Percentiles rank a stretch among this genome's conserved stretches.
Evolutionary conservation across 64 coral and sea anemone genomes (phyloP).

Genomic region (Stylophora pistillata): DNA sequence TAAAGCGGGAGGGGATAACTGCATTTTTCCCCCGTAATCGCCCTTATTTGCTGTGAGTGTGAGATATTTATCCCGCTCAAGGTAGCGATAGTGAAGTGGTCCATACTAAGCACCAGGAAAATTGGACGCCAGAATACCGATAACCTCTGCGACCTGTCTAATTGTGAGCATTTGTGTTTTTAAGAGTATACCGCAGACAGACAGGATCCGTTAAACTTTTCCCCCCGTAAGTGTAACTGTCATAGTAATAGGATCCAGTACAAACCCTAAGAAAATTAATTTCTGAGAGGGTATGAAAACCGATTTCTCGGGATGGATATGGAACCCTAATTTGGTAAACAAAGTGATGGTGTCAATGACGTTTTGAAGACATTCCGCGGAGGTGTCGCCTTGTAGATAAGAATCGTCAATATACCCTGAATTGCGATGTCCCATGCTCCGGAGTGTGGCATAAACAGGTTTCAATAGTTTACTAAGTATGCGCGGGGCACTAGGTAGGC

Average conservation of each 20-base stretch:
- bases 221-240: slow-evolving; percentile 12
- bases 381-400: slow-evolving; percentile 38
- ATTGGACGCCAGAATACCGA: slow-evolving; percentile 47
- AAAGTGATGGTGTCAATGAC: slow-evolving; percentile 43
- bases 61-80: slow-evolving; percentile 42
- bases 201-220: background rate
- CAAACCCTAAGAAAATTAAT: slow-evolving; percentile 65
- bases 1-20: background rate
- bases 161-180: slow-evolving; percentile 32
- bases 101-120: slow-evolving; percentile 40
- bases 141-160: slow-evolving; percentile 41
- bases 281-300: slow-evolving; percentile 45
- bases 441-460: slow-evolving; percentile 54
- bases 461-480: slow-evolving; percentile 72
- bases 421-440: slow-evolving; percentile 53
- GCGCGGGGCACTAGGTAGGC: slow-evolving; percentile 36
- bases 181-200: background rate
- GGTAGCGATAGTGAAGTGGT: slow-evolving; percentile 32
- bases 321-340: slow-evolving; percentile 50
- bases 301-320: slow-evolving; percentile 61
- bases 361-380: slow-evolving; percentile 39
- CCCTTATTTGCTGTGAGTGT: slow-evolving; percentile 15
- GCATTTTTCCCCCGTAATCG: slow-evolving; percentile 24
- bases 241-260: slow-evolving; percentile 46
- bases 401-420: slow-evolving; percentile 60